Evolutionary conservation across 1,140 invertebrate genomes (phyloP).

Genomic region (Proales similis): DNA sequence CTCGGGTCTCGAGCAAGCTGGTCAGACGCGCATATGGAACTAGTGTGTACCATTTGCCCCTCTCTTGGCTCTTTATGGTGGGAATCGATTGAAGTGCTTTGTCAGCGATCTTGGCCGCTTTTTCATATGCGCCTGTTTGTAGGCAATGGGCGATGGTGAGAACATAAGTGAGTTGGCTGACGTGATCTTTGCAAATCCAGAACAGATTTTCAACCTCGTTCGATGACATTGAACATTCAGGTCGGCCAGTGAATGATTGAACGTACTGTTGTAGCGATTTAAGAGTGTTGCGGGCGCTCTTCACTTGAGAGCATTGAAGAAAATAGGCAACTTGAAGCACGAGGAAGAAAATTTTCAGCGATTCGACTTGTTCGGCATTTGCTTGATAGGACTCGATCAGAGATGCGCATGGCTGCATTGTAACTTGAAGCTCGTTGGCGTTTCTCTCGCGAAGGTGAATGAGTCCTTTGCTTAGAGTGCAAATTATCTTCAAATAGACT

Average conservation of each 20-base stretch:
- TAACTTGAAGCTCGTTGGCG: slow-evolving; percentile 14
- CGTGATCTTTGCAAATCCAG: slow-evolving; percentile 33
- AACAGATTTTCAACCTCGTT: slow-evolving; percentile 25
- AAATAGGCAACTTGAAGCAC: slow-evolving; percentile 29
- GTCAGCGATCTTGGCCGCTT: slow-evolving; percentile 18
- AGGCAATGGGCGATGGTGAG: slow-evolving; percentile 8
- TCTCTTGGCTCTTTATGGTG: too few relatives aligned
- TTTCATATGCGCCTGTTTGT: slow-evolving; percentile 18
- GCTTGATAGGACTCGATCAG: slow-evolving; percentile 29
- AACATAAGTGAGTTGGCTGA: slow-evolving; percentile 16
- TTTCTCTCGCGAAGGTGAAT: slow-evolving; percentile 23
- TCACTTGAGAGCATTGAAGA: slow-evolving; percentile 28
- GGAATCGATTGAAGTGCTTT: too few relatives aligned
- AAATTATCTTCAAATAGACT: slow-evolving; percentile 6
- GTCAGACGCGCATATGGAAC: too few relatives aligned
- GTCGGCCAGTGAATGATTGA: not conserved
- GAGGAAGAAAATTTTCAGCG: slow-evolving; percentile 26
- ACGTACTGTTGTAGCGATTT: slow-evolving; percentile 22
- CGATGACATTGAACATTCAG: not conserved
- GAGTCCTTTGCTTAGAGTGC: slow-evolving; percentile 26
- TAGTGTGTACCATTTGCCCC: too few relatives aligned
- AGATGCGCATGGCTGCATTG: slow-evolving; percentile 27
- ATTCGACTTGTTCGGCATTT: slow-evolving; percentile 19
- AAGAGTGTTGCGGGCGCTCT: slow-evolving; percentile 18
- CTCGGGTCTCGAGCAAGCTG: too few relatives aligned